A percentile compares a stretch with the other conserved stretches of the same genome.
Conservation (phyloP, 2,113 vertebrate genomes). For the Aldabrachelys gigantea region DNA sequence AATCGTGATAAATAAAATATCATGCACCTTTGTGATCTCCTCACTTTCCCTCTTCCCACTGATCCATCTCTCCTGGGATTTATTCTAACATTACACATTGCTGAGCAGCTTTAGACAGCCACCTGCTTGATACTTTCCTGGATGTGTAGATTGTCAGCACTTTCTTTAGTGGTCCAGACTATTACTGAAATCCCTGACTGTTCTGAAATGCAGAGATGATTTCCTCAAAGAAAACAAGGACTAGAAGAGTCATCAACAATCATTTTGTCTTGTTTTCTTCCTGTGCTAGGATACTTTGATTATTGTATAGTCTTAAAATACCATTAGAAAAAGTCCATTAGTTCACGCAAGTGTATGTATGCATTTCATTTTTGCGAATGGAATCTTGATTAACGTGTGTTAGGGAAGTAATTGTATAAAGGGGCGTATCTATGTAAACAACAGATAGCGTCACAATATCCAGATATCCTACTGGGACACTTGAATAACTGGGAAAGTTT, state of each 20-base stretch:
- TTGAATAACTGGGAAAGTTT: background rate
- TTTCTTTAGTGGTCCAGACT: background rate
- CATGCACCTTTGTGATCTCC: background rate
- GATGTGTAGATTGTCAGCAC: background rate
- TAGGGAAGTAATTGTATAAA: background rate
- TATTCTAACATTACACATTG: constrained; percentile 29
- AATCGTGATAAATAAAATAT: background rate
- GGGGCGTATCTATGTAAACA: background rate
- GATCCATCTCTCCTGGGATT: background rate
- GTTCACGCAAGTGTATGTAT: background rate
- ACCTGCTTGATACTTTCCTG: constrained; percentile 7
- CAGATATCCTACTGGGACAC: background rate
- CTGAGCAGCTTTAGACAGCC: background rate
- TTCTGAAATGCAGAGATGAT: background rate
- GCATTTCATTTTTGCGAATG: background rate
- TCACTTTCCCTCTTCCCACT: background rate
- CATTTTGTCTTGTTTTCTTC: background rate
- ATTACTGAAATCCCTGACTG: background rate
- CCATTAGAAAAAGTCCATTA: background rate
- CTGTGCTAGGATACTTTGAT: background rate
- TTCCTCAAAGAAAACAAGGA: background rate
- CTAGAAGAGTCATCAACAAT: fast-evolving
- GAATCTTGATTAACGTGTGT: background rate
- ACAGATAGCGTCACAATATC: background rate
- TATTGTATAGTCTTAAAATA: background rate